Conservation (phyloP, 64 coral and sea anemone genomes). For the Stichodactyla mertensii region DNA sequence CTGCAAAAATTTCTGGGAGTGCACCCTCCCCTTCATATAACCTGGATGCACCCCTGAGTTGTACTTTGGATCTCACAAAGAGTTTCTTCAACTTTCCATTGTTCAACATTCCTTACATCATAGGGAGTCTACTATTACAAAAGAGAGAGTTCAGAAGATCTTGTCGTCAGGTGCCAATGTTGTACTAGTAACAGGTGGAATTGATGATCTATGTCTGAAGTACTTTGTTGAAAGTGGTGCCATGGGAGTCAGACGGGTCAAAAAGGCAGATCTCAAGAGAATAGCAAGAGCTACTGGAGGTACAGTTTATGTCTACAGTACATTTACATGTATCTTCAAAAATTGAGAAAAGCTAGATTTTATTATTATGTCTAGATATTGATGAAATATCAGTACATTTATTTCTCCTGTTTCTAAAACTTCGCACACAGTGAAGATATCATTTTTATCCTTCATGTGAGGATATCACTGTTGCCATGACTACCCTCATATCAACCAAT, state of each 20-base stretch:
- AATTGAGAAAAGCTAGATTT: too few species aligned
- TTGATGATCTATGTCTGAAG: slow-evolving; percentile 96
- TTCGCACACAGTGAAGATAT: too few species aligned
- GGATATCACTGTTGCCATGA: too few species aligned
- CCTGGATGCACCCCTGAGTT: not conserved
- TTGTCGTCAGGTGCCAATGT: slow-evolving; percentile 90
- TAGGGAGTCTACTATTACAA: slow-evolving; percentile 92
- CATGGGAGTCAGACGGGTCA: slow-evolving; percentile 85
- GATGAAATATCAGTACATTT: too few species aligned
- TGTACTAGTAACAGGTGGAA: slow-evolving; percentile 87
- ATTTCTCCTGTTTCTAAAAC: too few species aligned
- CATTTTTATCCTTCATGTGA: too few species aligned
- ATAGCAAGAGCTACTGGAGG: slow-evolving; percentile 96
- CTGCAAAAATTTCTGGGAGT: too few species aligned
- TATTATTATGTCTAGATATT: too few species aligned
- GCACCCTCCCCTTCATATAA: too few species aligned
- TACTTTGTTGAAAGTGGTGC: slow-evolving; percentile 99
- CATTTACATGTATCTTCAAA: not conserved
- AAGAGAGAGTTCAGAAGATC: slow-evolving; percentile 91
- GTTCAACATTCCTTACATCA: not conserved
- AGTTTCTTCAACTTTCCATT: too few species aligned
- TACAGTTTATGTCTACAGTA: not conserved
- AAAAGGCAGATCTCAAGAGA: slow-evolving; percentile 94
- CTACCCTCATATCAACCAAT: too few species aligned
- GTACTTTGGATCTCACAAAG: not conserved